Base-by-base conservation (phyloP, 2,888 invertebrate species). In the Patella depressa region DNA sequence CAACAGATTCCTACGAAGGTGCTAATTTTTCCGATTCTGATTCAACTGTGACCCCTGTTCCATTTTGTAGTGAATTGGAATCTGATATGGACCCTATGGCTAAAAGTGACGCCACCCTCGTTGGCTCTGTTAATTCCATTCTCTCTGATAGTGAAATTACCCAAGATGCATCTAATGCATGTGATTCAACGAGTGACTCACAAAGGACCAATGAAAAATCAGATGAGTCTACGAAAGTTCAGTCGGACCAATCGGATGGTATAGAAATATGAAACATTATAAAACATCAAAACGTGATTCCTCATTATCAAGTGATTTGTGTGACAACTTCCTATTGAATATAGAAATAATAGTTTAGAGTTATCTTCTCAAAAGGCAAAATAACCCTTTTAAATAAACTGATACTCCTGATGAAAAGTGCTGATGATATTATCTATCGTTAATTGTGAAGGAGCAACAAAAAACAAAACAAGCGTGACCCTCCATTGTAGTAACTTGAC, bases 1-100 rank as follows among this genome's bases (percentile, higher is more conserved):
- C 72, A 11, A 72, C 72, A 14, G 76, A 76, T 69, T 53, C 73
- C 45, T 69, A 53, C 54, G 76, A 76, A 73, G 76, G 76, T 76
- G 76, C 72, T 76, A 65, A 72, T 69, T 54, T 53, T 73, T 53
- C 53, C 53, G 76, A 76, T 57, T 72, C 72, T 73, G 76, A 76
- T 53, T 59, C 73, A n/a, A 65, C 53, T 53, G 55, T 69, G 34
- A 76, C 72, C 14, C 19, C 72, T 24, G 65, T 76, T 12, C 76
- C 76, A 12, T 69, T 72, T 57, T 55, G 57, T 15, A 53, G 59
- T 17, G 73, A 76, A n/a, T 53, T 69, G 53, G 76, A 76, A 34
- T 72, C 76, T 53, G 73, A 76, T 24, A 72, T 71, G 53, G 76
- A 76, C 73, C 19, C 71, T 53, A 72, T 72, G 53, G 57, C 53